Evolutionary conservation across 2,113 vertebrate genomes (phyloP), one percentile per base, ranked within the genome.

Genomic region (Siniperca knerii): DNA sequence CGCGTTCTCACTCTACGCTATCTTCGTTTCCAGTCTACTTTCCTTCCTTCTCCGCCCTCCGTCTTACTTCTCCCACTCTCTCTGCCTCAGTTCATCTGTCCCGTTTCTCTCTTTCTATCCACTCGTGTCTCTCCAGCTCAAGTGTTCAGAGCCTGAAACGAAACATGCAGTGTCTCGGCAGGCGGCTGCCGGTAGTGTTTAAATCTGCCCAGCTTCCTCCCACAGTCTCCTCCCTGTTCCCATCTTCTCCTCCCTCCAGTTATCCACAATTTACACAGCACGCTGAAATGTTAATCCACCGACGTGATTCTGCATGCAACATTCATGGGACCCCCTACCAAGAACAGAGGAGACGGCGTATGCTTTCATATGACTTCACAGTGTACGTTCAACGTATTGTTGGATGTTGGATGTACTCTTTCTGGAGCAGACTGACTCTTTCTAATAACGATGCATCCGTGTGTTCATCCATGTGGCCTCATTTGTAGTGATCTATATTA

Each of bases 401-500:
- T 70, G 46, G 68, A 61, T 58, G 57, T 42, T 42, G 13, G 23
- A 52, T 42, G 35, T 21, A 1, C 57, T 78, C 46, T 44, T 54
- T 35, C 57, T 46, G 42, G 23, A 76, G 61, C 69, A 66, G 29
- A 71, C 13, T 0, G 25, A 71, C 60, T 57, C 13, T 60, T 57
- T 35, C 70, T 67, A 20, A 60, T 81, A 69, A 55, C 29, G 55
- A 68, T 12, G 48, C 54, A 16, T 74, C 82, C 40, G 8, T 67
- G 58, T 61, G 50, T 84, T 77, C 54, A 60, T 35, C 79, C 72
- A 40, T 40, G 58, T 62, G 66, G 46, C n/a, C 35, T 66, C 57
- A 62, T 90, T 86, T 90, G 89, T 74, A 65, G n/a, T 42, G 18
- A 74, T 92, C 78, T 13, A 89, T 89, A 37, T 79, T 77, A 76